Evolutionary conservation across 2,888 invertebrate genomes (phyloP), one percentile per base, ranked within the genome.

Genomic region (Tromatobia lineatoria): DNA sequence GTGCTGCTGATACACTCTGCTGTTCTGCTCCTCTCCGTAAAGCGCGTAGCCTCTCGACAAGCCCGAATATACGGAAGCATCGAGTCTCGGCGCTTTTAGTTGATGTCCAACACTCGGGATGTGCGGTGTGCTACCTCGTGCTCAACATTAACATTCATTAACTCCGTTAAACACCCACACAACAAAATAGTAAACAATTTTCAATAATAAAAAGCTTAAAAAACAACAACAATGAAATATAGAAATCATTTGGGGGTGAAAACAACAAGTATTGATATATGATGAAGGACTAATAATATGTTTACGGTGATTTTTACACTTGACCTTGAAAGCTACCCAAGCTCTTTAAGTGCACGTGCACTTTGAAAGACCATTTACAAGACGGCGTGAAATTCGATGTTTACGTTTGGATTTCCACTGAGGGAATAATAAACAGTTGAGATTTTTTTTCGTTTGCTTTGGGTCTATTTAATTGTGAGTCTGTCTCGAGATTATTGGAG

Each of bases 71-170:
- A 77, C 83, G 78, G 81, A 82, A 80, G 85, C 86, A 78, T 64
- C 87, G 87, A 88, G 87, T 86, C 88, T 83, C 89, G 86, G 89
- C 20, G 18, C 15, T 88, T 88, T 90, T 90, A 92, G 92, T 92
- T 88, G 88, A 88, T 89, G 89, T 88, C 87, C 89, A 88, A 87
- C 88, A 82, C 81, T 89, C 90, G 88, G 85, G 81, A 84, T 75
- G 85, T 77, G 83, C 87, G 91, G 87, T 85, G 87, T 85, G 59
- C 71, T 71, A n/a, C 74, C 67, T 70, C 47, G 84, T 74, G 61
- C 18, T 50, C 25, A 7, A 47, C 20, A 23, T 18, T 8, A 8
- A 57, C 25, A 34, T 38, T 18, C 38, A 61, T 38, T 61, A n/a
- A 50, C 18, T 42, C 38, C 47, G 50, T 50, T 42, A 25, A 23